Conservation (phyloP, 1,140 invertebrate species). For the Popillia japonica region DNA sequence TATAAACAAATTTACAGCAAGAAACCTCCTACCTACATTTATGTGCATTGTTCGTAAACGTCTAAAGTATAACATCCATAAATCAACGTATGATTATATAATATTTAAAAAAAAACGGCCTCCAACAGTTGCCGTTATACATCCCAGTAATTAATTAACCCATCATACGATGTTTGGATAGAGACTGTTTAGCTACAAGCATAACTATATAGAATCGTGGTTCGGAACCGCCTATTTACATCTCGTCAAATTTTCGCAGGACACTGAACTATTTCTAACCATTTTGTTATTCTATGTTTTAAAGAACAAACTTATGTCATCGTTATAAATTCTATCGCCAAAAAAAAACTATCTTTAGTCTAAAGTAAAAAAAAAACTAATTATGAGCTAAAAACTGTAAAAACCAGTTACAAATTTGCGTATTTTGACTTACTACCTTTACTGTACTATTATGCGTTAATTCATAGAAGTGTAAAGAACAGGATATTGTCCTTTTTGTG, state of each 20-base stretch:
- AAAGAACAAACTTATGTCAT: no score
- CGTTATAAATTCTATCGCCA: no score
- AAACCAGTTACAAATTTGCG: no score
- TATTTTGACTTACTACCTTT: no score
- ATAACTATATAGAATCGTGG: not conserved
- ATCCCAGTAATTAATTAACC: not conserved
- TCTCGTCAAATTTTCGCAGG: not conserved
- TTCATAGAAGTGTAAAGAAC: no score
- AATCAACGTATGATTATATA: not conserved
- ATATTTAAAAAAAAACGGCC: not conserved
- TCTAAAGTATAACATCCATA: not conserved
- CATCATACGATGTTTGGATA: not conserved
- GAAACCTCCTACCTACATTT: not conserved
- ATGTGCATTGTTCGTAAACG: not conserved
- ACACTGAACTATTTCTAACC: conserved; percentile 5
- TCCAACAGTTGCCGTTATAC: not conserved
- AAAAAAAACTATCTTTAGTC: no score
- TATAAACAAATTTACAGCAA: not conserved
- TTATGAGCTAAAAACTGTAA: no score
- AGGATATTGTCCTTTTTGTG: no score
- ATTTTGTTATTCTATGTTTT: no score
- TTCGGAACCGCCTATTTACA: not conserved
- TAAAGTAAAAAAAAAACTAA: no score
- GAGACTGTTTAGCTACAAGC: not conserved
- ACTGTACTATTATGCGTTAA: no score